Evolutionary conservation across 2,888 invertebrate species (phyloP).

Genomic region (Archips xylosteana): DNA sequence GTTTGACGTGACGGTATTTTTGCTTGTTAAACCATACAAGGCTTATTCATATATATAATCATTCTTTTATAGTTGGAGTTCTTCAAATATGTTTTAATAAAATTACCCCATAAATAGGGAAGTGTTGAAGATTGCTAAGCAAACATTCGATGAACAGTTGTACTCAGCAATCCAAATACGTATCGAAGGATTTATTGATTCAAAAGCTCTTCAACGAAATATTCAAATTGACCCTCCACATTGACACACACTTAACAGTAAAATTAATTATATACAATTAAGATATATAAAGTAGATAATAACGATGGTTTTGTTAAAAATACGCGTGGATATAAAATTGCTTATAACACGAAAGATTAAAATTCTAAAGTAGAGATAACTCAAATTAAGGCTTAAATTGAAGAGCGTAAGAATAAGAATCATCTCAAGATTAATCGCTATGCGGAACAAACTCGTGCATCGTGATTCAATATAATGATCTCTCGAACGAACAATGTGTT

Average conservation of each 20-base stretch:
- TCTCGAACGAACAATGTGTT: constrained; percentile 68
- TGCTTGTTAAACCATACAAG: not conserved
- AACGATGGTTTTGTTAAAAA: constrained; percentile 28
- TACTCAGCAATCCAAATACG: constrained; percentile 34
- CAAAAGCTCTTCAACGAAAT: constrained; percentile 35
- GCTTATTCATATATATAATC: not conserved
- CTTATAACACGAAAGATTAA: constrained; percentile 44
- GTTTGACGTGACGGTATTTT: not conserved
- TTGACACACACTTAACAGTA: constrained; percentile 18
- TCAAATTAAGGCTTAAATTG: constrained; percentile 44
- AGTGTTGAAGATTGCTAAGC: constrained; percentile 26
- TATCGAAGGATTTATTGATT: constrained; percentile 33
- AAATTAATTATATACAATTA: constrained; percentile 39
- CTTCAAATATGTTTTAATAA: constrained; percentile 2
- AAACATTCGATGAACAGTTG: constrained; percentile 23
- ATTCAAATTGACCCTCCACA: constrained; percentile 23
- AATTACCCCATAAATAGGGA: constrained; percentile 31
- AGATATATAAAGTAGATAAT: constrained; percentile 30
- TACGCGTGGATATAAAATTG: constrained; percentile 32
- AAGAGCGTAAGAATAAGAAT: constrained; percentile 56
- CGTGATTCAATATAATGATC: constrained; percentile 75
- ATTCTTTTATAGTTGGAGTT: not conserved
- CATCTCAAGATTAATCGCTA: constrained; percentile 72
- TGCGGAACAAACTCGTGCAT: constrained; percentile 71
- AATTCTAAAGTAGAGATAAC: constrained; percentile 40